A percentile compares a stretch with the other conserved stretches of the same genome.
Conservation (phyloP, 2,113 vertebrate genomes). For the Eubucco bourcierii region DNA sequence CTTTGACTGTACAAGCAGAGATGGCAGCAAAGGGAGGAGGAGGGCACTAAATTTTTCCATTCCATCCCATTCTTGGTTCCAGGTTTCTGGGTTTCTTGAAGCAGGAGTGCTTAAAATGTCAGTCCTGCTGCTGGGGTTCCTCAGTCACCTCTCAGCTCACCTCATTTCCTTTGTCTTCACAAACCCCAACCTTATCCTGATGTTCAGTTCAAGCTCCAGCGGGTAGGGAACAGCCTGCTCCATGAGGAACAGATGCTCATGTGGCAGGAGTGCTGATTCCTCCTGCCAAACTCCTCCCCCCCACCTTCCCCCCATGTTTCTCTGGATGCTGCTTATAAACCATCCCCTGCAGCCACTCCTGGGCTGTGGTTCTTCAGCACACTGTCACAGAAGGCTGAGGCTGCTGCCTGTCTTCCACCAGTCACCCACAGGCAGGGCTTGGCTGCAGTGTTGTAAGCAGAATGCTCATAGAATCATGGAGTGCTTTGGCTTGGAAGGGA, state of each 20-base stretch:
- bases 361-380: not conserved
- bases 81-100: constrained; percentile 25
- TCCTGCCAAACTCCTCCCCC: not conserved
- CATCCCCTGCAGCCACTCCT: not conserved
- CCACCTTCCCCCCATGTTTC: not conserved
- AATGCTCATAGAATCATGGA: not conserved
- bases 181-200: not conserved
- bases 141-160: constrained; percentile 30
- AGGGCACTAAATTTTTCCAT: not conserved
- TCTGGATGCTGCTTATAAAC: not conserved
- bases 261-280: not conserved
- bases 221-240: constrained; percentile 9
- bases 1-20: not conserved
- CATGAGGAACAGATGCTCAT: not conserved
- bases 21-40: not conserved
- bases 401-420: not conserved
- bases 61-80: not conserved
- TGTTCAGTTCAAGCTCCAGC: constrained; percentile 11
- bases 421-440: not conserved
- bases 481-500: too few species aligned
- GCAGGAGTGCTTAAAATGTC: constrained; percentile 28
- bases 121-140: not conserved
- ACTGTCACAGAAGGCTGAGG: not conserved
- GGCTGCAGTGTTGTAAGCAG: not conserved
- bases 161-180: constrained; percentile 35